phyloP scores from a whole-genome alignment of 2,113 vertebrate genomes.

The Lagopus leucura region DNA sequence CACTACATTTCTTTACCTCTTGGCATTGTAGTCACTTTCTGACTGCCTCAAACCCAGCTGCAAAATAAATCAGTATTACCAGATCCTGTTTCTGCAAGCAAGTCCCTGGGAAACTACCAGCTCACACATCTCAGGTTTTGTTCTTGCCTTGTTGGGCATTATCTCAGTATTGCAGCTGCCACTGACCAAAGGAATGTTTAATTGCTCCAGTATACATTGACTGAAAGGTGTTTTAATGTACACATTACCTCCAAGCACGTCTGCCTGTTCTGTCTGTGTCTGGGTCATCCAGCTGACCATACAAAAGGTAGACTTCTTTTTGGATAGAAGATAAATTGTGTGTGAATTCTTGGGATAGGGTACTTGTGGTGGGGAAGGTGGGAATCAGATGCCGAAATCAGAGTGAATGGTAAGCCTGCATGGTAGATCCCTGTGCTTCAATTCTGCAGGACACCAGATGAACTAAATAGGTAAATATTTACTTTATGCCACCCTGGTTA shows the following conservation, averaged over 20 bases:
- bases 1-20: background rate
- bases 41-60: background rate
- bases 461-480: background rate
- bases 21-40: background rate
- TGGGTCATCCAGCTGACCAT: background rate
- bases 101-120: background rate
- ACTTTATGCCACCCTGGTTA: background rate
- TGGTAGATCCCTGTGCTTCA: rapidly evolving
- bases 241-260: background rate
- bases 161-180: conserved; percentile 4
- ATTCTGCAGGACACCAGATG: background rate
- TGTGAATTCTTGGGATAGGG: background rate
- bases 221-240: background rate
- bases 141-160: background rate
- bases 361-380: background rate
- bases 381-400: background rate
- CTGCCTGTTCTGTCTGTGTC: background rate
- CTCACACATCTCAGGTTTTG: background rate
- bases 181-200: background rate
- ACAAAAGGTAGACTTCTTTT: background rate
- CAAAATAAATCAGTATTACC: background rate
- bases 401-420: background rate
- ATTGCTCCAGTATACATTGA: background rate
- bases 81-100: conserved; percentile 27
- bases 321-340: background rate